Evolutionary conservation across 2,797 vertebrate genomes (phyloP).

Genomic region (Gymnoscopelus braueri): DNA sequence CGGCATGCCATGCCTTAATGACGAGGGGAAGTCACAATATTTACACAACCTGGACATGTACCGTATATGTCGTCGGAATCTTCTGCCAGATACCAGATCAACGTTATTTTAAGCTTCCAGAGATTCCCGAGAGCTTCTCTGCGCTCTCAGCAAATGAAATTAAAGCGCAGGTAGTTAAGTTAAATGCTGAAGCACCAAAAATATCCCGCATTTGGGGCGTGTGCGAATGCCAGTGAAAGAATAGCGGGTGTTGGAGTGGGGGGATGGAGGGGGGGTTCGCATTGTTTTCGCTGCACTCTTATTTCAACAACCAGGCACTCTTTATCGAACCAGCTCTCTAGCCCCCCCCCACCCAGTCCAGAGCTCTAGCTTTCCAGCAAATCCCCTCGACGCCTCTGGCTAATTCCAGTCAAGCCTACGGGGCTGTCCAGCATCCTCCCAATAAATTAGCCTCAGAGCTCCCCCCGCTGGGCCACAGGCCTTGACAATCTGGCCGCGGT

Average conservation of each 20-base stretch:
- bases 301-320: conserved; percentile 50
- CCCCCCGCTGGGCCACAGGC: conserved; percentile 51
- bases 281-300: conserved; percentile 47
- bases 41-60: conserved; percentile 48
- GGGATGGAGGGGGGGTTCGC: conserved; percentile 32
- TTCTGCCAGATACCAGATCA: conserved; percentile 39
- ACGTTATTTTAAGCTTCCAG: conserved; percentile 58
- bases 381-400: conserved; percentile 68
- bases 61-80: conserved; percentile 24
- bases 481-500: conserved; percentile 52
- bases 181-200: conserved; percentile 71
- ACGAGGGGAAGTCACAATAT: conserved; percentile 55
- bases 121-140: conserved; percentile 46
- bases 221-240: conserved; percentile 34
- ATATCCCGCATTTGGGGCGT: conserved; percentile 61
- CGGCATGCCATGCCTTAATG: conserved; percentile 37
- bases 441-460: conserved; percentile 73
- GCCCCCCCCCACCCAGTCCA: conserved; percentile 14
- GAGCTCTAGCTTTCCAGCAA: conserved; percentile 61
- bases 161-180: conserved; percentile 67
- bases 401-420: conserved; percentile 72
- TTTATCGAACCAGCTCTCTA: conserved; percentile 41
- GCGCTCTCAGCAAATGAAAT: conserved; percentile 60
- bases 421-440: conserved; percentile 65
- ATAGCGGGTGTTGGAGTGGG: too few species aligned